Evolutionary conservation across 2,797 vertebrate species (phyloP), one percentile per base, ranked within the genome.

Genomic region (Parauchenoglanis punctatus): DNA sequence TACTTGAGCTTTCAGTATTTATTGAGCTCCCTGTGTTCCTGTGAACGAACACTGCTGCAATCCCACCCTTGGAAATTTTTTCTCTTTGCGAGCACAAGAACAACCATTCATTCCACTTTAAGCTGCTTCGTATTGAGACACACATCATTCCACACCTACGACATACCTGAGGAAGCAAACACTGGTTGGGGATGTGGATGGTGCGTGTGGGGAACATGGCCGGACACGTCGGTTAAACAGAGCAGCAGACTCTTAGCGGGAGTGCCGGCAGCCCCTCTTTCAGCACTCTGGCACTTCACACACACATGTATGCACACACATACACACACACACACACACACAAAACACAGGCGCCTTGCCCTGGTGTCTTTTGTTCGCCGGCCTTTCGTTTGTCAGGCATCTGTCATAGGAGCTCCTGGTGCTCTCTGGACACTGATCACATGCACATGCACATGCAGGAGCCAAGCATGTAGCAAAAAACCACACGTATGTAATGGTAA

Each of bases 141-240:
- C 94, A 96, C 95, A 95, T 96, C 94, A 95, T 95, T 96, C 94
- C 95, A 96, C 95, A 96, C 96, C 95, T 96, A 96, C 95, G 93
- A 93, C 96, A 96, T 96, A 96, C 96, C 96, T 95, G 93, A 95
- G 95, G 94, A 96, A 95, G 95, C 95, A 95, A 96, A 95, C 94
- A 95, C 91, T 94, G 92, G 93, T 93, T 93, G 91, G 91, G 93
- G 93, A 94, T 96, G 93, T 93, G 94, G 90, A 81, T 86, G 86
- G 93, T 93, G 92, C 92, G 83, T 87, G 72, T 89, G 83, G 85
- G 87, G 92, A 96, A 96, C 96, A 94, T 96, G 96, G 95, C 96
- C 91, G 94, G 95, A 96, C 96, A 96, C 92, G 96, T 96, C 93
- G 91, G 92, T 93, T 93, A 92, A 95, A 94, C 93, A 94, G 93